Percentiles rank a stretch among this genome's conserved stretches.
These are phyloP conservation scores for Solea senegalensis DNA, from an alignment of 2,113 vertebrate species.

Conservation along the genomic window DNA sequence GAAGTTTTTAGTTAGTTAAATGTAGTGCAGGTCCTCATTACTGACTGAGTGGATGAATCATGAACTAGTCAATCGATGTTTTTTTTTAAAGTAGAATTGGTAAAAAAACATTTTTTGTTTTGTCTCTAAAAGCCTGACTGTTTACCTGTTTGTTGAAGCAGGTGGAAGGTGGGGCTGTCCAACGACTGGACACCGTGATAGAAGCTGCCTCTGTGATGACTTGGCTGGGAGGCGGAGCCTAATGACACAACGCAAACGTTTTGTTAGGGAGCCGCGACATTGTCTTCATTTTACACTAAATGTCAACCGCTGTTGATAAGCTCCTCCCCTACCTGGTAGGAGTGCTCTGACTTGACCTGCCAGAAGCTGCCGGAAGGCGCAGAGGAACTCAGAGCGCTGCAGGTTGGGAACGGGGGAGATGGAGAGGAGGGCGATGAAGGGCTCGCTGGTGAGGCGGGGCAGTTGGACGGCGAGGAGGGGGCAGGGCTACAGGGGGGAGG, in stretches of 20 bases:
- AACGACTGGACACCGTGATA: conserved; percentile 76
- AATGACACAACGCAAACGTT: neutral
- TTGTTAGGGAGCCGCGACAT: too few relatives aligned
- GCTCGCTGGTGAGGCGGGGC: neutral
- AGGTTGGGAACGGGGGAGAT: conserved; percentile 65
- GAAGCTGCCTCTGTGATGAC: conserved; percentile 79
- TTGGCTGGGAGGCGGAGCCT: conserved; percentile 84
- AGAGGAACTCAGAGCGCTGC: conserved; percentile 83
- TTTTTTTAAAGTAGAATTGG: too few relatives aligned
- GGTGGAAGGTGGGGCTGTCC: conserved; percentile 80
- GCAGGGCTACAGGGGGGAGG: conserved; percentile 1
- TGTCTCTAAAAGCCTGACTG: too few relatives aligned
- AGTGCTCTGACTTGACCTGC: conserved; percentile 93
- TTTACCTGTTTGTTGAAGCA: conserved; percentile 77
- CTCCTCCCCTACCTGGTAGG: conserved; percentile 93
- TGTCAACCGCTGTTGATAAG: neutral
- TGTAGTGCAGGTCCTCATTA: too few relatives aligned
- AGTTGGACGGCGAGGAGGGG: conserved; percentile 4
- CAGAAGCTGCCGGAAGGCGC: conserved; percentile 88
- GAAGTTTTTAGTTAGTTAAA: too few relatives aligned
- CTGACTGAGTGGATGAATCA: too few relatives aligned
- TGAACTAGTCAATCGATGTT: too few relatives aligned
- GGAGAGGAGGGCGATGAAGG: conserved; percentile 9
- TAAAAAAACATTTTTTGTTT: too few relatives aligned
- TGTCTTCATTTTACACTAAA: too few relatives aligned